These are phyloP conservation scores for Drosophila recens DNA, from an alignment of 2,888 invertebrate genomes.

Conservation along the genomic window DNA sequence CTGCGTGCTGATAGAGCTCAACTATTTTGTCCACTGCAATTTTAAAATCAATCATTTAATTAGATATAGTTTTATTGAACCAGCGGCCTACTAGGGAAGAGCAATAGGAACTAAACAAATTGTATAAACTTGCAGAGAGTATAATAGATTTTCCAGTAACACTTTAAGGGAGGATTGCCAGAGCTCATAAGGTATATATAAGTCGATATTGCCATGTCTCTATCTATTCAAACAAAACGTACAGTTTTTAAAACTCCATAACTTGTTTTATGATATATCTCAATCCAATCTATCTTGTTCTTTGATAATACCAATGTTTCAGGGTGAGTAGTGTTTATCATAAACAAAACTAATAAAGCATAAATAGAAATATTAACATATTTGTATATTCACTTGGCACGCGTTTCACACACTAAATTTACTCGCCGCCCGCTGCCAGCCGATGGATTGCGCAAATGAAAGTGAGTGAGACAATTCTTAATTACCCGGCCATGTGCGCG, in stretches of 20 bases:
- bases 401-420: conserved; percentile 2
- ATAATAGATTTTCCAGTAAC: too few species aligned
- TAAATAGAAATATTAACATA: conserved; percentile 15
- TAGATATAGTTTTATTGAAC: not conserved
- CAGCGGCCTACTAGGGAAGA: not conserved
- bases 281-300: not conserved
- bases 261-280: too few species aligned
- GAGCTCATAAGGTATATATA: too few species aligned
- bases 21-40: conserved; percentile 94
- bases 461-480: conserved; percentile 57
- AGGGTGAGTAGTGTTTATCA: conserved; percentile 7
- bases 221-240: too few species aligned
- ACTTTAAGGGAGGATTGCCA: too few species aligned
- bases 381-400: conserved; percentile 49
- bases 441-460: conserved; percentile 38
- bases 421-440: conserved; percentile 1
- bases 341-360: conserved; percentile 4
- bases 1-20: conserved; percentile 94
- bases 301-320: not conserved
- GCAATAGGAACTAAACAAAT: not conserved
- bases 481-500: conserved; percentile 57
- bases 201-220: too few species aligned
- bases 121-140: not conserved
- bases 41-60: not conserved
- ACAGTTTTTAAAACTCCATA: too few species aligned